Conservation (phyloP, 2,797 vertebrate genomes). For the Tauraco hartlaubi region DNA sequence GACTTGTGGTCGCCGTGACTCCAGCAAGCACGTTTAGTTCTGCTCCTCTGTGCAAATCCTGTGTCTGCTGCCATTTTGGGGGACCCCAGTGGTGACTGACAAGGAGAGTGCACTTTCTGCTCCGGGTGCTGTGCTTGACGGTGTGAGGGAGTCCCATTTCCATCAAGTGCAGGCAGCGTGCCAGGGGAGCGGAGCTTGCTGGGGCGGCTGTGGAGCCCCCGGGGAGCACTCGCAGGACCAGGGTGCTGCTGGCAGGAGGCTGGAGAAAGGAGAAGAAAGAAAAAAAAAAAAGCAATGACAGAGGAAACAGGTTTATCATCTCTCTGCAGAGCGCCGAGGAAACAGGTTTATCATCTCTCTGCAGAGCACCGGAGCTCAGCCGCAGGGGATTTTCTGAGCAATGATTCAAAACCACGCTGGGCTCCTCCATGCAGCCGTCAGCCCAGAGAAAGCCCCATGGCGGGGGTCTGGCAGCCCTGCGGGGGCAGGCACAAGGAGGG, state of each 20-base stretch:
- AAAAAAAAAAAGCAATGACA: not conserved
- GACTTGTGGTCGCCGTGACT: not conserved
- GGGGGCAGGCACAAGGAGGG: accelerated
- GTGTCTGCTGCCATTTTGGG: not conserved
- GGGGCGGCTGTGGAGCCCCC: accelerated
- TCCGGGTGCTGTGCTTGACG: accelerated
- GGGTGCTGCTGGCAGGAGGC: not conserved
- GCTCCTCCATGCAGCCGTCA: not conserved
- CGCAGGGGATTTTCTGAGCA: not conserved
- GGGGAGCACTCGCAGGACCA: accelerated
- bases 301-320: not conserved
- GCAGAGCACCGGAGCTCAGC: not conserved
- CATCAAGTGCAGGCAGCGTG: accelerated
- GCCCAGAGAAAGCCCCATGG: not conserved
- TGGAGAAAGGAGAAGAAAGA: not conserved
- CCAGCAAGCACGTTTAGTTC: not conserved
- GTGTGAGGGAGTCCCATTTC: not conserved
- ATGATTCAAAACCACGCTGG: not conserved
- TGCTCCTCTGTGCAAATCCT: not conserved
- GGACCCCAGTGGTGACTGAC: accelerated
- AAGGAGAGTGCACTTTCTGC: not conserved
- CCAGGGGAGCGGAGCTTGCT: accelerated
- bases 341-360: not conserved
- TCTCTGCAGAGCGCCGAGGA: not conserved
- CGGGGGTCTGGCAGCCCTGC: accelerated